These are phyloP conservation scores for Gisinianus flammeolus DNA, from an alignment of 2,888 invertebrate species.

Conservation along the genomic window DNA sequence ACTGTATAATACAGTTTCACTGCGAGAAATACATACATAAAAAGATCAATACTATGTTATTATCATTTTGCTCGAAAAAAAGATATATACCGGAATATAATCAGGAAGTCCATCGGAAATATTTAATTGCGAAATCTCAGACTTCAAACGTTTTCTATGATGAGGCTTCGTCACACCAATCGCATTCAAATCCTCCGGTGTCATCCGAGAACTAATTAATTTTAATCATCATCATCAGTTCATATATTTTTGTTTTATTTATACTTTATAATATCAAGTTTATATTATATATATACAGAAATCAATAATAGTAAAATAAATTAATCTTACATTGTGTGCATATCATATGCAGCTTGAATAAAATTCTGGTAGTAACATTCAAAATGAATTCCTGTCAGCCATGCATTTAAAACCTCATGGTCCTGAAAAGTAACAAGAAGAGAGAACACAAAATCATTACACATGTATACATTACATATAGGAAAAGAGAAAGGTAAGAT, in stretches of 20 bases:
- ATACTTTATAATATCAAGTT: background rate
- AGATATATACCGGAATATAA: constrained; percentile 79
- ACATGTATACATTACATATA: constrained; percentile 1
- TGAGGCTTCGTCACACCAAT: constrained; percentile 93
- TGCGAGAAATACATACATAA: background rate
- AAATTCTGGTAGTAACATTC: constrained; percentile 95
- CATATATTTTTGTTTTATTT: too few species aligned
- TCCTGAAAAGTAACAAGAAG: constrained; percentile 69
- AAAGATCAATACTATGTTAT: too few species aligned
- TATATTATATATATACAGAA: background rate
- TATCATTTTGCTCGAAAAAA: too few species aligned
- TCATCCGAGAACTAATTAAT: constrained; percentile 99
- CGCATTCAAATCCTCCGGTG: constrained; percentile 82
- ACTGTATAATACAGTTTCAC: background rate
- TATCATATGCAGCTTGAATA: constrained; percentile 93
- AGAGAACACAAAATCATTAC: background rate
- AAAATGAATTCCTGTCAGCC: constrained; percentile 91
- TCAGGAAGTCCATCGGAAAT: constrained; percentile 94
- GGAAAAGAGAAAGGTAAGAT: constrained; percentile 1
- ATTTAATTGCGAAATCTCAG: constrained; percentile 92
- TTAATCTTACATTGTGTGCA: constrained; percentile 70
- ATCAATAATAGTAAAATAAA: background rate
- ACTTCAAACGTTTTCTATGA: constrained; percentile 93
- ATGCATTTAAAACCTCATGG: constrained; percentile 90
- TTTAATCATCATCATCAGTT: too few species aligned